Percentiles rank a stretch among this genome's conserved stretches.
Evolutionary conservation across 2,797 vertebrate species (phyloP).

Genomic region (Sebastes iracundus): DNA sequence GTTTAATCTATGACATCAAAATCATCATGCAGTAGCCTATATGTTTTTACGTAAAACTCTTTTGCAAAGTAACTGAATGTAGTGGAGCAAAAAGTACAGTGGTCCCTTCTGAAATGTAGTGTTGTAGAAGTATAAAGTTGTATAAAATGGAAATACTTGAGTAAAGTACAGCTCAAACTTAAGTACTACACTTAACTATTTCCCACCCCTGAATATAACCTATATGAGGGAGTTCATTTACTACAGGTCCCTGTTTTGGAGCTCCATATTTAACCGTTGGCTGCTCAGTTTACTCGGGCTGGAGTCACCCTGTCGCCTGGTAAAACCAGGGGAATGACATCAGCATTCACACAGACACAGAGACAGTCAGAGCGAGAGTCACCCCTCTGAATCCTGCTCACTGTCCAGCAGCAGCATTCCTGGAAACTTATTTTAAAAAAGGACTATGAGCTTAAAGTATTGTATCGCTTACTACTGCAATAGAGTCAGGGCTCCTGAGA

Average conservation of each 20-base stretch:
- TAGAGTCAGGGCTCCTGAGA: neutral
- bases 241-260: constrained; percentile 43
- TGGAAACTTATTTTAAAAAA: constrained; percentile 56
- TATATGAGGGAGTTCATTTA: neutral
- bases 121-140: neutral
- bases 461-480: neutral
- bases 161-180: neutral
- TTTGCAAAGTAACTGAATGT: neutral
- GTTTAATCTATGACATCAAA: no score
- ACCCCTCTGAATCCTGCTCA: constrained; percentile 26
- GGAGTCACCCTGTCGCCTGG: constrained; percentile 75
- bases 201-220: neutral
- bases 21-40: no score
- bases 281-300: constrained; percentile 68
- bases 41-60: no score
- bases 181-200: neutral
- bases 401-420: constrained; percentile 38
- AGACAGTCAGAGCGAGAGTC: constrained; percentile 24
- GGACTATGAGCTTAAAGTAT: constrained; percentile 17
- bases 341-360: constrained; percentile 47
- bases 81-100: neutral
- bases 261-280: constrained; percentile 71
- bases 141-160: neutral
- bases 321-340: constrained; percentile 61
- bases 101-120: neutral